Conservation (phyloP, 2,888 invertebrate genomes). For the Mesochorus sp. region DNA sequence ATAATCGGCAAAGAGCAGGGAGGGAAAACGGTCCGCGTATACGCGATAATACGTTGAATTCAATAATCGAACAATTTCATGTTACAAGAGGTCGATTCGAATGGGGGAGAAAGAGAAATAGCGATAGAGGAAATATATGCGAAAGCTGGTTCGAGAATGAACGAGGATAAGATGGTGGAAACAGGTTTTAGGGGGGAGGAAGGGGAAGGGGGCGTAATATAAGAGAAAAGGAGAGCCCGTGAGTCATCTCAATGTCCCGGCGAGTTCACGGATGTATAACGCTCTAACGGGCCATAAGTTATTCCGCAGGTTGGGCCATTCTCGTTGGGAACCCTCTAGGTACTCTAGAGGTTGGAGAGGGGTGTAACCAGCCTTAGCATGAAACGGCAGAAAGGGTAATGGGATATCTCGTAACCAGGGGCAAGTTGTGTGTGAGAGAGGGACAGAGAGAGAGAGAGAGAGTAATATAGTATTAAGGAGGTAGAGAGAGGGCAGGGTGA, state of each 20-base stretch:
- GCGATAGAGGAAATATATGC: neutral
- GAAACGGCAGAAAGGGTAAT: slow-evolving; percentile 51
- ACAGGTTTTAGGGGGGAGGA: neutral
- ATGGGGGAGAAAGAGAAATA: neutral
- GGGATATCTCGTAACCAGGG: slow-evolving; percentile 56
- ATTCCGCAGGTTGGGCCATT: slow-evolving; percentile 66
- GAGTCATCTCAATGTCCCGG: slow-evolving; percentile 57
- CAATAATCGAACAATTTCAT: slow-evolving; percentile 59
- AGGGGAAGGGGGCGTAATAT: neutral
- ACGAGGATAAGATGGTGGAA: neutral
- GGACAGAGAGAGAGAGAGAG: slow-evolving; percentile 2
- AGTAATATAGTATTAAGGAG: neutral
- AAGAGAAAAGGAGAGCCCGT: slow-evolving; percentile 27
- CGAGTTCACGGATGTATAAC: slow-evolving; percentile 60
- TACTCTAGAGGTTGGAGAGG: slow-evolving; percentile 2
- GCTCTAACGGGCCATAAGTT: slow-evolving; percentile 67
- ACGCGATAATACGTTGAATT: slow-evolving; percentile 53
- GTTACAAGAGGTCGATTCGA: neutral
- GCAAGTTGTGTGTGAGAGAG: slow-evolving; percentile 31
- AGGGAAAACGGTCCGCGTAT: neutral
- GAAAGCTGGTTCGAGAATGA: neutral
- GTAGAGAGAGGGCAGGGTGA: slow-evolving; percentile 14
- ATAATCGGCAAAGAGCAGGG: slow-evolving; percentile 40
- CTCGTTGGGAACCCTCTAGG: slow-evolving; percentile 46
- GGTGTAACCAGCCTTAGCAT: slow-evolving; percentile 8